Evolutionary conservation across 92 coral and sea anemone species (phyloP), one percentile per base, ranked within the genome.

Genomic region (Porites rus): DNA sequence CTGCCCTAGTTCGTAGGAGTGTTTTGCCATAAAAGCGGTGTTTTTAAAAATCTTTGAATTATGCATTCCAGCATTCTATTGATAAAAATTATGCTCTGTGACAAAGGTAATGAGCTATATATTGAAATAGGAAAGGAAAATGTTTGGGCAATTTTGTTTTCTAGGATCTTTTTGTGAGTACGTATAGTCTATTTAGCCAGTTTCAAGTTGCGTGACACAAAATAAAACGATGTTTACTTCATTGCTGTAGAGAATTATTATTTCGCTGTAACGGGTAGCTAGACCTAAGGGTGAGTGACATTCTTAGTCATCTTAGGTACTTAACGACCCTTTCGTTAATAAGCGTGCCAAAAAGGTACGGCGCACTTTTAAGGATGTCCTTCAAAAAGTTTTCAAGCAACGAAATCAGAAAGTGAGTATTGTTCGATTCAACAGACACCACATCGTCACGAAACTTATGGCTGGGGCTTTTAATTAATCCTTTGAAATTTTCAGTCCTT

Each of bases 161-260:
- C 51, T 70, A 70, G 75, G 75, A 70, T 70, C 75, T 70, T 70
- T 43, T 70, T 70, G 75, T 70, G 50, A 70, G 75, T 70, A 31
- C n/a, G 54, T 70, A 0, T 70, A 70, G 75, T 70, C 75, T 70
- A 70, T 70, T 70, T 70, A 70, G 75, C 75, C 75, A 70, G 75
- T 70, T 70, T 70, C 75, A 70, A 70, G 75, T 70, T 70, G 75
- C 16, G 75, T 70, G 75, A 70, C 75, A 70, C 75, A 70, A 70
- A 70, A 70, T 70, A 70, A 70, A 70, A 70, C 75, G 12, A 31
- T 31, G 43, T 31, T 3, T 31, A 31, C 43, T 31, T 31, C 43
- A 31, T 31, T 31, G 43, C 43, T 31, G 43, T 31, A 31, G 43
- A 31, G 43, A 3, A 31, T 31, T 31, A 31, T 31, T 31, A 31